Evolutionary conservation across 2,113 vertebrate genomes (phyloP), one percentile per base, ranked within the genome.

Genomic region (Spea bombifrons): DNA sequence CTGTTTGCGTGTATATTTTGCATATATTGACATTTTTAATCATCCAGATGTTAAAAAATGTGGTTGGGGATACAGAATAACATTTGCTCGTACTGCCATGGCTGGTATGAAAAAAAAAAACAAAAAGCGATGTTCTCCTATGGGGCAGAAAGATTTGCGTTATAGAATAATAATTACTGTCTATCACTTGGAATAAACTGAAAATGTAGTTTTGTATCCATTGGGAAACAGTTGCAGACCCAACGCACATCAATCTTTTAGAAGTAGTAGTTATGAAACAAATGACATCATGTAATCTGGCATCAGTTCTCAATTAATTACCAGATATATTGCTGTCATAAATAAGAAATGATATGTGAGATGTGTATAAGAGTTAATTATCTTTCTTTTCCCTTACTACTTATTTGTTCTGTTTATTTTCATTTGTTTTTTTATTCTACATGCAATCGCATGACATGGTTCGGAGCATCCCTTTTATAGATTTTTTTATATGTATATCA

Each of bases 51-150:
- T 63, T 66, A 30, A 63, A 52, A 48, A 49, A 75, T 66, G 57
- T 61, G 66, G 7, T 47, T 13, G 66, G 86, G 87, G 90, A 87
- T 85, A 83, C 83, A 76, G 82, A 85, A 86, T 8, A 15, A 47
- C n/a, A 47, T 75, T 30, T 65, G 15, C 46, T 74, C 48, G 4
- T 15, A 61, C 57, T 52, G 50, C 3, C 1, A 52, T 52, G 1
- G 45, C 55, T 7, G 17, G 7, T 75, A 49, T 65, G 50, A 65
- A 9, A 10, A 46, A 7, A 75, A 52, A 50, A 65, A 9, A 10
- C n/a, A 7, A 75, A 52, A 50, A 52, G 47, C 46, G 48, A 75
- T 10, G 17, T 16, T 74, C 72, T 47, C 15, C 7, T 13, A 10
- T 64, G 47, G 71, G 46, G 13, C 57, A 57, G 12, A 5, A 4